phyloP scores from a whole-genome alignment of 2,888 invertebrate genomes.

The Notocelia uddmanniana region DNA sequence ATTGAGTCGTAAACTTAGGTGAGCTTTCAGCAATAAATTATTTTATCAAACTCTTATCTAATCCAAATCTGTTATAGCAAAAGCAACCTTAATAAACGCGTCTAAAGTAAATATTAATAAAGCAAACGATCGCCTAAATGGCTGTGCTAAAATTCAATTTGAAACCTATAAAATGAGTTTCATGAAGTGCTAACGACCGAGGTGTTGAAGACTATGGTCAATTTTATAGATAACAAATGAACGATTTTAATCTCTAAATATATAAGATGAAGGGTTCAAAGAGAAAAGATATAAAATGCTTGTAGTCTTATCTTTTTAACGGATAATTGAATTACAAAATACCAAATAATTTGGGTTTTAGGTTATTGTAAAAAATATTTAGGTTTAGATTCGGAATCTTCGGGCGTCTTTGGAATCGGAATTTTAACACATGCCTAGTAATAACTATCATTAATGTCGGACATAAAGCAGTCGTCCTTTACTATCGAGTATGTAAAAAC shows the following conservation, averaged over 20 bases:
- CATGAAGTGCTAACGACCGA: conserved; percentile 37
- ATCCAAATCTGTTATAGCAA: neutral
- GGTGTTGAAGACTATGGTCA: conserved; percentile 19
- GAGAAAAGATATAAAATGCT: neutral
- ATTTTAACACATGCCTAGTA: too few relatives aligned
- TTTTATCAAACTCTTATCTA: neutral
- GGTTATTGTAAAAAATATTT: too few relatives aligned
- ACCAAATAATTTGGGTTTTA: neutral
- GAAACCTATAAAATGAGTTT: conserved; percentile 34
- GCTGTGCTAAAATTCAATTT: neutral
- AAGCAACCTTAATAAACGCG: neutral
- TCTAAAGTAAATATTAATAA: neutral
- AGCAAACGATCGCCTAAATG: neutral
- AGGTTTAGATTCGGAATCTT: too few relatives aligned
- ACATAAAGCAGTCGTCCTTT: too few relatives aligned
- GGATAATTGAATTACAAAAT: neutral
- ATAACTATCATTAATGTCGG: too few relatives aligned
- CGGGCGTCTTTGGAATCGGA: too few relatives aligned
- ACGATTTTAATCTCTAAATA: conserved; percentile 12
- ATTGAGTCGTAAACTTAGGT: conserved; percentile 39
- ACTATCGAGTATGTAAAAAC: too few relatives aligned
- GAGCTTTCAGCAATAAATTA: conserved; percentile 5
- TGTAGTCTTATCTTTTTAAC: neutral
- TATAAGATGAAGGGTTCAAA: neutral
- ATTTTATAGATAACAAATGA: conserved; percentile 21